Evolutionary conservation across 23 tunicate species (phyloP).

Genomic region (Styela plicata): DNA sequence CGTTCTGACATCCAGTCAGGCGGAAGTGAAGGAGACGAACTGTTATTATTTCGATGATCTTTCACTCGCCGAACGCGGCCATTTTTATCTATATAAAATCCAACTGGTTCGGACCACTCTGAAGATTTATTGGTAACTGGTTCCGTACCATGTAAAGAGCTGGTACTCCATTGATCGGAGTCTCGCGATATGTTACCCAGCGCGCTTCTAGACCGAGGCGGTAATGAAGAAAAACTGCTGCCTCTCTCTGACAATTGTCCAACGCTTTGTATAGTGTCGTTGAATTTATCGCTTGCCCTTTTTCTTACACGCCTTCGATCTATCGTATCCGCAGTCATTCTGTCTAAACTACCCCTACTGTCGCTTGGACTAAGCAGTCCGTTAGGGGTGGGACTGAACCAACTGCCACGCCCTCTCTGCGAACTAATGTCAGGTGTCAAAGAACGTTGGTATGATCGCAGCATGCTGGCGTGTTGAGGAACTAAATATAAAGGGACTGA

Average conservation of each 20-base stretch:
- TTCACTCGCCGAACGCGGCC: slow-evolving; percentile 1
- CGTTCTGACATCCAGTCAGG: not conserved
- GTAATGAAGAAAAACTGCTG: not conserved
- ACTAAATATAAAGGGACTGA: not conserved
- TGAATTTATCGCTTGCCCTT: slow-evolving; percentile 14
- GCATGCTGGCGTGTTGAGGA: not conserved
- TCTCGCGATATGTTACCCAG: slow-evolving; percentile 5
- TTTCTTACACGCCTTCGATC: slow-evolving; percentile 8
- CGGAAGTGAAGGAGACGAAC: slow-evolving; percentile 5
- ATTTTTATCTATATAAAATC: not conserved
- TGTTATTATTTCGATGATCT: not conserved
- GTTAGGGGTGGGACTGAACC: not conserved
- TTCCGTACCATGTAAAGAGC: not conserved
- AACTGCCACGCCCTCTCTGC: not conserved
- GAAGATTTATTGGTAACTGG: not conserved
- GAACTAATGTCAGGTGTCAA: slow-evolving; percentile 14
- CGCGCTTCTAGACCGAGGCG: slow-evolving; percentile 9
- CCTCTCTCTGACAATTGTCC: not conserved
- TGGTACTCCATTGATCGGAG: not conserved
- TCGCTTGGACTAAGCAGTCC: slow-evolving; percentile 3
- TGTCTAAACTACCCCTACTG: slow-evolving; percentile 7
- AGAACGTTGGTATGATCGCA: slow-evolving; percentile 22
- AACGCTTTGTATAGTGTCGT: slow-evolving; percentile 27
- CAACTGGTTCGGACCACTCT: not conserved
- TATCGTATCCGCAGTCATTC: slow-evolving; percentile 28